Base-by-base conservation (phyloP, 2,888 invertebrate species). In the Exephanes ischioxanthus region DNA sequence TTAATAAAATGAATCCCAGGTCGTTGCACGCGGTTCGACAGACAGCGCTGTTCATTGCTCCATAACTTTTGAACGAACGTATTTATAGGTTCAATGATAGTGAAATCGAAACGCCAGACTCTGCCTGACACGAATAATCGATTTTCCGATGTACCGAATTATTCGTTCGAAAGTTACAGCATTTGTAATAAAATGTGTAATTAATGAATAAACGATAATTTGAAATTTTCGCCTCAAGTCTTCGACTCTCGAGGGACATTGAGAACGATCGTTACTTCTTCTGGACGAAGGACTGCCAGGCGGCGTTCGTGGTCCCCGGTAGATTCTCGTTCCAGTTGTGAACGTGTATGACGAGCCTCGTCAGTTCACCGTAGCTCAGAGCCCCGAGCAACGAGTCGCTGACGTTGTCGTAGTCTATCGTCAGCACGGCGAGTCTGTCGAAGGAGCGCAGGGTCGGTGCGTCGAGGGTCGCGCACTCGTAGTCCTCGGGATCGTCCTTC, bases 401-500 rank as follows among this genome's bases (percentile, higher is more conserved):
- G 22, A 95, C 91, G 89, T 95, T 94, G 90, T 95, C 95, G 87
- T 95, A 95, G 92, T 96, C 95, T 89, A 96, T 92, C 88, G 95
- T 95, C 87, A 96, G 93, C 30, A 92, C 81, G 4, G 92, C 89
- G 22, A 94, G 89, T 86, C 89, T 90, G 71, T 86, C 78, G 91
- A 97, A 97, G 75, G 95, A 95, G 87, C 94, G 94, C 88, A 97
- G 95, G 86, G 95, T 93, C 73, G 94, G 92, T 75, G 95, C 94
- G 90, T 96, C 94, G 84, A 96, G 94, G 88, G 95, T 94, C 45
- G 95, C 93, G 70, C 95, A 94, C 73, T 95, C 95, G 94, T 97
- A 97, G 90, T 95, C 95, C 90, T 96, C 95, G 81, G 97, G 96
- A 94, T 97, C 96, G 92, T 96, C 96, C 93, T 97, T 97, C 45